Percentiles rank a stretch among this genome's conserved stretches.
phyloP scores from a whole-genome alignment of 2,113 vertebrate genomes.

The Psittacula cyanocephala region DNA sequence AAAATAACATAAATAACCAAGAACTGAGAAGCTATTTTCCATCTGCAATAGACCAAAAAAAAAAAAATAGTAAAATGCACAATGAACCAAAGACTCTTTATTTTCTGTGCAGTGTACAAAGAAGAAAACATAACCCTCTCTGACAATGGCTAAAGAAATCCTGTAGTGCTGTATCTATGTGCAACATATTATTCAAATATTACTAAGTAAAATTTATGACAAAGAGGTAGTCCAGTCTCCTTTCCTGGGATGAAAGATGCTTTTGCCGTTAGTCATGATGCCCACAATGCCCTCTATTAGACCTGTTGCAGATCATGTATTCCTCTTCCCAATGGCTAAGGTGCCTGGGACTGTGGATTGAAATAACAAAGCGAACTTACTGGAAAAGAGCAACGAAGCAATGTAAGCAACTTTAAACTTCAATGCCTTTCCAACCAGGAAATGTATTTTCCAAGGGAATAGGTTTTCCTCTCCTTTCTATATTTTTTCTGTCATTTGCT shows the following conservation, averaged over 20 bases:
- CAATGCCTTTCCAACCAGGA: background rate
- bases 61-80: background rate
- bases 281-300: background rate
- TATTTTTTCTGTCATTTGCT: slow-evolving; percentile 18
- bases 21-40: background rate
- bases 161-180: background rate
- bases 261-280: background rate
- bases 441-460: slow-evolving; percentile 5
- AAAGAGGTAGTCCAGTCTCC: background rate
- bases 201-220: background rate
- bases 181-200: background rate
- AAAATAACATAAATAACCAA: background rate
- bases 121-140: background rate
- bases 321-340: background rate
- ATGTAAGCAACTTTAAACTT: background rate
- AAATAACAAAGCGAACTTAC: background rate
- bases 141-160: background rate
- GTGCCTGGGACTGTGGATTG: background rate
- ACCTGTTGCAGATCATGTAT: background rate
- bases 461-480: background rate
- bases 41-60: background rate
- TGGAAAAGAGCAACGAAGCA: background rate
- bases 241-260: background rate
- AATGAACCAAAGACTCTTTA: background rate
- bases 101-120: background rate